Conservation (phyloP, 2,113 vertebrate species). For the Stercorarius parasiticus region DNA sequence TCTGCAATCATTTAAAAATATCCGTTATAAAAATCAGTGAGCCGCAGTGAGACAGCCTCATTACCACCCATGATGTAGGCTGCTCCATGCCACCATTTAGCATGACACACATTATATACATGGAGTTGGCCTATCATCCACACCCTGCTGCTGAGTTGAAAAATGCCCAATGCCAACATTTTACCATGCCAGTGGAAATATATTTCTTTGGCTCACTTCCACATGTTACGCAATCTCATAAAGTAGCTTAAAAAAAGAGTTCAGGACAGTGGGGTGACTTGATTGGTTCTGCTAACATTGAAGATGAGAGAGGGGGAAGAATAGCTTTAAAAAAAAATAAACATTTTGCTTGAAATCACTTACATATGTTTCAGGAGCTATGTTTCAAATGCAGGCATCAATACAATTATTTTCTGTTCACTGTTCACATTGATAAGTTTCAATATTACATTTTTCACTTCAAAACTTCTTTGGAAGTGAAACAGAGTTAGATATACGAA, state of each 20-base stretch:
- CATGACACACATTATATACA: not conserved
- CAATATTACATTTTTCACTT: not conserved
- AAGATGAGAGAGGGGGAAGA: not conserved
- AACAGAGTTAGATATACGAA: not conserved
- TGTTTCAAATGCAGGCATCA: not conserved
- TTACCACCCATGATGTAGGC: not conserved
- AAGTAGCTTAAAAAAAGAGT: not conserved
- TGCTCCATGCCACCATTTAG: not conserved
- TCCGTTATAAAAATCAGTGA: not conserved
- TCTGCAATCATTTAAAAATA: not conserved
- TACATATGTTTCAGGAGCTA: not conserved
- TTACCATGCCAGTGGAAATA: conserved; percentile 13
- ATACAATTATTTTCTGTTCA: not conserved
- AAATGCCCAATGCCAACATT: conserved; percentile 20
- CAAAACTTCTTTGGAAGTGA: not conserved
- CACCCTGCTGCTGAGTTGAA: conserved; percentile 4
- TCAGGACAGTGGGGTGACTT: not conserved
- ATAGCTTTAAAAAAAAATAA: not conserved
- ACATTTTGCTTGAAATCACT: not conserved
- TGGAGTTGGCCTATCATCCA: not conserved
- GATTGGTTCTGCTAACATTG: not conserved
- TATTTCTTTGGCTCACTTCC: not conserved
- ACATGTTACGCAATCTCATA: not conserved
- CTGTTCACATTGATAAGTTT: not conserved
- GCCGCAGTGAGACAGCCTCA: not conserved